Base-by-base conservation (phyloP, 2,797 vertebrate genomes). In the Lagodon rhomboides region DNA sequence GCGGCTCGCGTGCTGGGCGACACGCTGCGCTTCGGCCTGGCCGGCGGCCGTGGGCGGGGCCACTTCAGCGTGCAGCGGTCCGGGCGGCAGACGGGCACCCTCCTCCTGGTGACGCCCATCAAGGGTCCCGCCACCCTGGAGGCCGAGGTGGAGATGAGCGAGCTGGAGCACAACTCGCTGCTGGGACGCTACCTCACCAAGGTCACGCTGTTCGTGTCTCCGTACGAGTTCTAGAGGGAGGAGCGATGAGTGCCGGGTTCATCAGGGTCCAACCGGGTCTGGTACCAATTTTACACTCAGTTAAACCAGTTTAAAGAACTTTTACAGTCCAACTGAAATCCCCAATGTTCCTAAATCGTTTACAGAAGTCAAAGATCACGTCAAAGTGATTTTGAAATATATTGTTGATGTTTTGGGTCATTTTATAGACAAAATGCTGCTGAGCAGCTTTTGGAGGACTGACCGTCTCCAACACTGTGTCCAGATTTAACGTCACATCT, bases 121-220 rank as follows among this genome's bases (percentile, higher is more conserved):
- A 51, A n/a, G 0, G 97, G 97, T 1, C 96, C 96, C 0, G 90
- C 93, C 38, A 89, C 85, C 0, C 87, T 98, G 86, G 92, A 96
- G 86, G 95, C 95, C 0, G 95, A 97, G 64, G 93, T 97, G 90
- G 96, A 97, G 90, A 97, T 97, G 96, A 96, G 94, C 0, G 95
- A 97, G 76, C 92, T 96, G 87, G 94, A 96, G 75, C 86, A 8
- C 38, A 89, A 89, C 76, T 41, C 78, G 2, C 83, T 96, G 63
- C 92, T 97, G 75, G 96, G 95, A 2, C 95, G 96, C 67, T 97
- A 97, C 80, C 75, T 97, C 82, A 97, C 97, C 74, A 96, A 93
- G 76, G 94, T 97, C 85, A 96, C 95, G 0, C 75, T 91, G 65
- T 96, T 96, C 1, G 96, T 97, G 12, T 97, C 97, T 0, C 92